These are phyloP conservation scores for Oscheius sp. DNA, from an alignment of 2,888 invertebrate species.

Conservation along the genomic window DNA sequence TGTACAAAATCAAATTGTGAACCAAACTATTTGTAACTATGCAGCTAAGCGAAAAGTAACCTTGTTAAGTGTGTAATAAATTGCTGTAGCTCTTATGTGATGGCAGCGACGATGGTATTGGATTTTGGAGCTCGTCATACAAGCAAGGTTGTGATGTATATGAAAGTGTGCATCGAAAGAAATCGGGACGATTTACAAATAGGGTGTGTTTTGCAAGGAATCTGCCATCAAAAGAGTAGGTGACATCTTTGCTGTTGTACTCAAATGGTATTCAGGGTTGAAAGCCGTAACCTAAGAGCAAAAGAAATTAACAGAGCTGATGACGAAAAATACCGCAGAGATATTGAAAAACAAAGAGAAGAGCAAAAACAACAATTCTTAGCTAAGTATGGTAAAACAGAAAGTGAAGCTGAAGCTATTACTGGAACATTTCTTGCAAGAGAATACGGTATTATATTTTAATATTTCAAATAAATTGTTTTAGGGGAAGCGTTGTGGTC, in stretches of 20 bases:
- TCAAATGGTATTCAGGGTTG: not conserved
- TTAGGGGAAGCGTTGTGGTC: too few species aligned
- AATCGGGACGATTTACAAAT: conserved; percentile 6
- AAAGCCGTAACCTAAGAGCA: not conserved
- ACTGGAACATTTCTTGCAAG: conserved; percentile 39
- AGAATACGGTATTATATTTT: conserved; percentile 12
- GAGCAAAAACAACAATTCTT: not conserved
- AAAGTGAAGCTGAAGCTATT: conserved; percentile 36
- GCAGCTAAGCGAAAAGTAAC: not conserved
- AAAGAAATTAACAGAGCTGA: not conserved
- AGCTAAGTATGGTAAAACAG: not conserved
- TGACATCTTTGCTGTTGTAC: not conserved
- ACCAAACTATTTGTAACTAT: conserved; percentile 10
- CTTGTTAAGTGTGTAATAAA: not conserved
- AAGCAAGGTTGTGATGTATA: not conserved
- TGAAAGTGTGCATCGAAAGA: not conserved
- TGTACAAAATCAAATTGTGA: conserved; percentile 25
- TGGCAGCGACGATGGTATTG: not conserved
- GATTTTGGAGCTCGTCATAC: not conserved
- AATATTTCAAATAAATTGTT: too few species aligned
- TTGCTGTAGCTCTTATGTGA: conserved; percentile 4
- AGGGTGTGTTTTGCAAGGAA: conserved; percentile 8
- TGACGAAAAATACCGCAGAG: not conserved
- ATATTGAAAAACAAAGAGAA: not conserved
- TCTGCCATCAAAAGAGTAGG: not conserved